These are phyloP conservation scores for Caerostris darwini DNA, from an alignment of 1,140 invertebrate genomes.

Conservation along the genomic window DNA sequence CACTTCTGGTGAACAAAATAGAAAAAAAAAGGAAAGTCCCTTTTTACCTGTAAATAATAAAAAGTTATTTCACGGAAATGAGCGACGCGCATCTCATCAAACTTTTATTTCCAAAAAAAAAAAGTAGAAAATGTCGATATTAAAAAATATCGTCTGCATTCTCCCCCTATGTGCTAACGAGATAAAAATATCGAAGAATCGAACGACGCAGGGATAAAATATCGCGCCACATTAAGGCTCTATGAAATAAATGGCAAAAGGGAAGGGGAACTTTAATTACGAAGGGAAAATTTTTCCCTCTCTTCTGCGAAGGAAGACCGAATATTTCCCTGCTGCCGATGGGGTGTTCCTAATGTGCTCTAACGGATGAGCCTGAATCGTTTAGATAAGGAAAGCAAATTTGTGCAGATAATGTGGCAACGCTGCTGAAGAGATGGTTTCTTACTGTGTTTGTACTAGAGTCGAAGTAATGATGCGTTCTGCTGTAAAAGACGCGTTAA, in stretches of 20 bases:
- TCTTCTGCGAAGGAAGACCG: not conserved
- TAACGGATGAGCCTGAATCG: slow-evolving; percentile 40
- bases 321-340: not conserved
- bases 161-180: not conserved
- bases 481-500: not conserved
- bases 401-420: not conserved
- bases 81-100: not conserved
- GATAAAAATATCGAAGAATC: slow-evolving; percentile 29
- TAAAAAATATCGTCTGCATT: not conserved
- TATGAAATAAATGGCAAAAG: not conserved
- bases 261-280: slow-evolving; percentile 5
- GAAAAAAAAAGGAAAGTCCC: too few relatives aligned
- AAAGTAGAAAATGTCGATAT: not conserved
- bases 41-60: not conserved
- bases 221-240: not conserved
- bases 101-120: not conserved
- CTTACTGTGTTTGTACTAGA: not conserved
- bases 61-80: not conserved
- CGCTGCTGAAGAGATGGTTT: not conserved
- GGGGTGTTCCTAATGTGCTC: slow-evolving; percentile 12
- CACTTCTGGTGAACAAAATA: too few relatives aligned
- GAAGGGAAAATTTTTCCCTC: not conserved
- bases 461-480: not conserved
- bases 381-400: slow-evolving; percentile 28
- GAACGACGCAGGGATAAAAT: slow-evolving; percentile 1